These are phyloP conservation scores for Coturnix japonica DNA, from an alignment of 2,113 vertebrate species.

Conservation along the genomic window DNA sequence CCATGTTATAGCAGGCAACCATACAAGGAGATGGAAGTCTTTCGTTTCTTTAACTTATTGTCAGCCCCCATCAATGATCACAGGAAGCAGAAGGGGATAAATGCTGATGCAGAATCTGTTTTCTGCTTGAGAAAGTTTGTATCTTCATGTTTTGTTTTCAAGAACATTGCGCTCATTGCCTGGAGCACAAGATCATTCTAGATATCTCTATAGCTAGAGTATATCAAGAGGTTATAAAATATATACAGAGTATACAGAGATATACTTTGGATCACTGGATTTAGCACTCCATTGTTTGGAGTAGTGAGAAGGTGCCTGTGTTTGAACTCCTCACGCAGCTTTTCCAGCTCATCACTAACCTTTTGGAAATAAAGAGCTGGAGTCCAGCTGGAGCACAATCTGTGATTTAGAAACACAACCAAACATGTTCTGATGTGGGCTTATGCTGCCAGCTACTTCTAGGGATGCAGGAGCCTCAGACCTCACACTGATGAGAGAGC, in stretches of 20 bases:
- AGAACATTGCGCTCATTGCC: neutral
- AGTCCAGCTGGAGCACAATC: neutral
- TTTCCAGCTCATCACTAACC: slow-evolving; percentile 18
- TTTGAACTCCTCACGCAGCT: neutral
- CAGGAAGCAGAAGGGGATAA: neutral
- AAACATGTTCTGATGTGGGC: neutral
- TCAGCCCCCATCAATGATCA: neutral
- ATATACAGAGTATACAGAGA: too few relatives aligned
- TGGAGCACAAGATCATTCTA: neutral
- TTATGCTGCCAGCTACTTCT: neutral
- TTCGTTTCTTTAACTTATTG: neutral
- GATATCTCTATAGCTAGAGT: too few relatives aligned
- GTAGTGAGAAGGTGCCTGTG: neutral
- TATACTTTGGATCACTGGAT: too few relatives aligned
- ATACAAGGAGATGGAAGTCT: neutral
- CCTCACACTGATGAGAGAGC: neutral
- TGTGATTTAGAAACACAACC: neutral
- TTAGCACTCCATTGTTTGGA: slow-evolving; percentile 23
- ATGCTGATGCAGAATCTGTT: neutral
- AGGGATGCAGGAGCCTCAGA: neutral
- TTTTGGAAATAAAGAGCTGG: neutral
- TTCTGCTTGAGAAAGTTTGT: neutral
- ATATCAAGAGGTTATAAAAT: too few relatives aligned
- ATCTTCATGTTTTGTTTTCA: slow-evolving; percentile 5
- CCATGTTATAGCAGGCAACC: neutral